A percentile compares a stretch with the other conserved stretches of the same genome.
Conservation (phyloP, 2,888 invertebrate genomes). For the Charanyca ferruginea region DNA sequence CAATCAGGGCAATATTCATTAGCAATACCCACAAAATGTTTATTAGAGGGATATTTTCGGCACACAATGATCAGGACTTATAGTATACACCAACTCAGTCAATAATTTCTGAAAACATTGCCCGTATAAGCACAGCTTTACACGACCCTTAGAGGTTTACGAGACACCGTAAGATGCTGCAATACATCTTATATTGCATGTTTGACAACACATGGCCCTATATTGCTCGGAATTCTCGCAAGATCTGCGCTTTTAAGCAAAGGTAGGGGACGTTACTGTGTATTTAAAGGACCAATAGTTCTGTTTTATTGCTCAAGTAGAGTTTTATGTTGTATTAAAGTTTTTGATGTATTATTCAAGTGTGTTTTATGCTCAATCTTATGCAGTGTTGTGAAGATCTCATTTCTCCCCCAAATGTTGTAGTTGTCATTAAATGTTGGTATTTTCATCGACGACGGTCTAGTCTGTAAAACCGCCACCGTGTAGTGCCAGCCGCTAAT, state of each 20-base stretch:
- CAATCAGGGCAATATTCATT: no score
- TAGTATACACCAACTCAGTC: not conserved
- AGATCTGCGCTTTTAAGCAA: conserved; percentile 31
- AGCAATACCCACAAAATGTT: no score
- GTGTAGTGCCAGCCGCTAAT: no score
- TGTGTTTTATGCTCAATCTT: conserved; percentile 20
- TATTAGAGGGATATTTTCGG: no score
- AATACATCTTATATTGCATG: conserved; percentile 76
- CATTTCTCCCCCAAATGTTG: conserved; percentile 18
- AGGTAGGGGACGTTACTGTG: conserved; percentile 39
- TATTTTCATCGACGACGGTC: not conserved
- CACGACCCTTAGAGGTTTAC: conserved; percentile 75
- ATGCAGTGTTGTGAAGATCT: not conserved
- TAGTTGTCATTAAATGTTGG: conserved; percentile 8
- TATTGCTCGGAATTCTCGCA: conserved; percentile 45
- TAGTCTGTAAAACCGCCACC: no score
- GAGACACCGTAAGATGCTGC: conserved; percentile 72
- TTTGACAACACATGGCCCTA: conserved; percentile 68
- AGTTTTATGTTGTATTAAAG: conserved; percentile 34
- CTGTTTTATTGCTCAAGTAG: conserved; percentile 24
- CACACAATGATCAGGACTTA: not conserved
- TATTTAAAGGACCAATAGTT: conserved; percentile 45
- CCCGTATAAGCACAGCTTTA: conserved; percentile 47
- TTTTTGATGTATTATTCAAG: conserved; percentile 39
- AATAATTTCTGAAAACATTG: not conserved